Evolutionary conservation across 2,888 invertebrate genomes (phyloP), one percentile per base, ranked within the genome.

Genomic region (Hirtodrosophila alboralis): DNA sequence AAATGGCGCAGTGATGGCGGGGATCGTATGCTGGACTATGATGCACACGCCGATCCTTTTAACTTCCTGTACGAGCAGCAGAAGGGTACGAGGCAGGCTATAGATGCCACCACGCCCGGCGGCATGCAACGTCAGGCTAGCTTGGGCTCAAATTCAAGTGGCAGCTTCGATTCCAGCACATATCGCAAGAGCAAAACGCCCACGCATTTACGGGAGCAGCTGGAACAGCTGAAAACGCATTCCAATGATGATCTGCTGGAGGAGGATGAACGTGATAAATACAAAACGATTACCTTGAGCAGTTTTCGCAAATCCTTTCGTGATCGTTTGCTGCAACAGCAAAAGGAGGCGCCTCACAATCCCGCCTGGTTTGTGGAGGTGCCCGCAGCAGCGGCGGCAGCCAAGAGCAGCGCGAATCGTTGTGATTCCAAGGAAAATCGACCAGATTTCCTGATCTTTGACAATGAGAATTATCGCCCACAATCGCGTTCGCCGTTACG

Each of bases 311-410:
- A 88, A 61, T 90, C 90, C 0, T 90, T 90, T 64, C 87, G 90
- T 1, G 89, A 90, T 4, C 87, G 86, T 18, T 77, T 90, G 48
- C 45, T 90, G 40, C 75, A 88, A 10, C 81, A 88, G 31, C 86
- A 88, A 27, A 88, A 89, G 10, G 86, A 90, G 12, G 79, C 84
- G 3, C 87, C 89, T 0, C 79, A 90, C 38, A 90, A 90, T 81
- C 90, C 91, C 21, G 72, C 90, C 47, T 90, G 90, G 90, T 90
- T 90, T 59, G 89, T 90, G 4, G 88, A 89, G 60, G 90, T 90
- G 5, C 90, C 90, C 1, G 16, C 4, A 2, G 53, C 23, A 5
- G 51, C 45, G 9, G 52, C 26, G 9, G 27, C 37, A 3, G 9
- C 8, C 2, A 9, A 9, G 9, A 7, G 13, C 6, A 4, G 13